Evolutionary conservation across 2,888 invertebrate species (phyloP), one percentile per base, ranked within the genome.

Genomic region (Encarsia formosa): DNA sequence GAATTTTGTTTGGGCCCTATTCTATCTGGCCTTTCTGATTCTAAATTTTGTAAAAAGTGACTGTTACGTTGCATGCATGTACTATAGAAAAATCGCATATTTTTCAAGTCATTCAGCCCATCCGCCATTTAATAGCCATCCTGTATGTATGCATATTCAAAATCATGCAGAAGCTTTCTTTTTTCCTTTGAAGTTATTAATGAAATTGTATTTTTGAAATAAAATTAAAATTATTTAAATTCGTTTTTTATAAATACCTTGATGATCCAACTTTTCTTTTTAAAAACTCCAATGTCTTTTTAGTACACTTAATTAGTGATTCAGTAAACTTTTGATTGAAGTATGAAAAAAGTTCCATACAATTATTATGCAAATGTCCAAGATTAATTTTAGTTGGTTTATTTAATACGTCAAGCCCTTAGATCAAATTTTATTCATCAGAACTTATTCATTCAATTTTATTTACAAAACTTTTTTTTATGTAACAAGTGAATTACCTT

Each of bases 271-370:
- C 76, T 60, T 85, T 76, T 62, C 81, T 81, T 56, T 86, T 83
- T 26, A 91, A 74, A 53, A 80, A 71, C 65, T 91, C 90, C 53
- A 92, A 75, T 13, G 90, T 88, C 38, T 77, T 75, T 66, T 84
- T 84, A 0, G 89, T 88, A 48, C 85, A 82, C 64, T 85, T 87
- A 11, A 88, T 85, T 18, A 92, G 75, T 3, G 88, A 76, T 55
- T 88, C 85, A 26, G 87, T 76, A 56, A 88, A 80, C 73, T 85
- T 87, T 45, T 83, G 83, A 61, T 89, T 88, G 65, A 89, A 91
- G 68, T 84, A 86, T 1, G 86, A 84, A 68, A 88, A 91, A 42
- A 91, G 75, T 67, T 91, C 90, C 68, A 88, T 85, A 63, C 88
- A 88, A 66, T 90, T 88, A 44, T 81, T 84, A 39, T 85, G 81